phyloP scores from a whole-genome alignment of 2,888 invertebrate genomes.

The Athrips mouffetella region DNA sequence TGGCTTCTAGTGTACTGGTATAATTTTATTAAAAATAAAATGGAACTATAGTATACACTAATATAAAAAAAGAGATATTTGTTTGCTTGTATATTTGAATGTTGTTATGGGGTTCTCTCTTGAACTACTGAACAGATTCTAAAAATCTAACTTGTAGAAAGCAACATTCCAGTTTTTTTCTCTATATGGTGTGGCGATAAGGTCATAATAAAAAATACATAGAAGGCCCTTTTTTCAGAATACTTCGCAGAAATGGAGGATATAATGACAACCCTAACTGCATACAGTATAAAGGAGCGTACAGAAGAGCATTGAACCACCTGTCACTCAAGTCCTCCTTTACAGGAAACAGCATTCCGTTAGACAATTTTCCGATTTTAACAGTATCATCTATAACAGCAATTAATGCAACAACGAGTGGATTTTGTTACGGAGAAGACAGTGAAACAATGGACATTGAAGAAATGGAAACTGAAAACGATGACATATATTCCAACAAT shows the following conservation, averaged over 20 bases:
- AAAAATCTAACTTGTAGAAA: too few relatives aligned
- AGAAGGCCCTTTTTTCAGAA: too few relatives aligned
- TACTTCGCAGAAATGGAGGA: constrained; percentile 20
- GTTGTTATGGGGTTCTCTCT: too few relatives aligned
- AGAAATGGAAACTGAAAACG: not conserved
- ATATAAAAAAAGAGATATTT: too few relatives aligned
- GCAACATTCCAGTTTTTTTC: too few relatives aligned
- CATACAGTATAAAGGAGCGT: constrained; percentile 11
- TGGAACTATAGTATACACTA: too few relatives aligned
- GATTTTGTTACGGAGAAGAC: not conserved
- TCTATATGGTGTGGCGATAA: too few relatives aligned
- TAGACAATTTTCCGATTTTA: not conserved
- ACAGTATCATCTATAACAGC: not conserved
- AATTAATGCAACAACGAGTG: not conserved
- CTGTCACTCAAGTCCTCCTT: not conserved
- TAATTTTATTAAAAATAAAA: too few relatives aligned
- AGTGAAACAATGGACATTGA: not conserved
- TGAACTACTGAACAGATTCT: too few relatives aligned
- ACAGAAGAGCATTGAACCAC: constrained; percentile 10
- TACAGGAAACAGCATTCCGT: not conserved
- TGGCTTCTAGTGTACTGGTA: too few relatives aligned
- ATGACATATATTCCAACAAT: not conserved
- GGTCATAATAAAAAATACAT: too few relatives aligned
- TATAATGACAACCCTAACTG: constrained; percentile 20
- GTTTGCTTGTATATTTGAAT: too few relatives aligned